A percentile compares a stretch with the other conserved stretches of the same genome.
Conservation (phyloP, 1,140 invertebrate genomes). For the Nephila pilipes region DNA sequence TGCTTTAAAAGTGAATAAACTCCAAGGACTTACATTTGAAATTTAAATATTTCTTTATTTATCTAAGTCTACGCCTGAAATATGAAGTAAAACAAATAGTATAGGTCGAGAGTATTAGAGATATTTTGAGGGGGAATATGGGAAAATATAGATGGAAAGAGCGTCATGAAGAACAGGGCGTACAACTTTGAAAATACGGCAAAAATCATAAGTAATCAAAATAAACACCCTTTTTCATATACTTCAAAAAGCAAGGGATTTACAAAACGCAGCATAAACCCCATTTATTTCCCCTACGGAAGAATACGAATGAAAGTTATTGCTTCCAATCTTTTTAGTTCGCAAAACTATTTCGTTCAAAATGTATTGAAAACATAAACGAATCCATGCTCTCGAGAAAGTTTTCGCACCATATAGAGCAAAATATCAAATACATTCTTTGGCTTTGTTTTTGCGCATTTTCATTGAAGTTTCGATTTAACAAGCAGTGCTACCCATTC, state of each 20-base stretch:
- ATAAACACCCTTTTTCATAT: neutral
- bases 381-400: neutral
- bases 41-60: neutral
- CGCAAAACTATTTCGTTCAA: neutral
- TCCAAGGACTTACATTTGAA: neutral
- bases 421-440: neutral
- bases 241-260: neutral
- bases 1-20: no score
- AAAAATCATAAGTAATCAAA: slow-evolving; percentile 8
- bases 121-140: slow-evolving; percentile 22
- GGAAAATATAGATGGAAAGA: neutral
- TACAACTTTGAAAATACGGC: neutral
- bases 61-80: neutral
- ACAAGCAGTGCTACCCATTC: neutral
- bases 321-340: slow-evolving; percentile 11
- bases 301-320: neutral
- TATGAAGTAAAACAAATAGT: neutral
- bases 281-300: neutral
- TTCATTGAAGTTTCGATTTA: slow-evolving; percentile 11
- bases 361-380: slow-evolving; percentile 12
- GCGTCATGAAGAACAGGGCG: no score
- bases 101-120: neutral
- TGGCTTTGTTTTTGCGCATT: neutral
- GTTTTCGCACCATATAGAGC: neutral
- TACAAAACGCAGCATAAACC: slow-evolving; percentile 23